Evolutionary conservation across 1,140 invertebrate genomes (phyloP), one percentile per base, ranked within the genome.

Genomic region (Caenorhabditis tropicalis): DNA sequence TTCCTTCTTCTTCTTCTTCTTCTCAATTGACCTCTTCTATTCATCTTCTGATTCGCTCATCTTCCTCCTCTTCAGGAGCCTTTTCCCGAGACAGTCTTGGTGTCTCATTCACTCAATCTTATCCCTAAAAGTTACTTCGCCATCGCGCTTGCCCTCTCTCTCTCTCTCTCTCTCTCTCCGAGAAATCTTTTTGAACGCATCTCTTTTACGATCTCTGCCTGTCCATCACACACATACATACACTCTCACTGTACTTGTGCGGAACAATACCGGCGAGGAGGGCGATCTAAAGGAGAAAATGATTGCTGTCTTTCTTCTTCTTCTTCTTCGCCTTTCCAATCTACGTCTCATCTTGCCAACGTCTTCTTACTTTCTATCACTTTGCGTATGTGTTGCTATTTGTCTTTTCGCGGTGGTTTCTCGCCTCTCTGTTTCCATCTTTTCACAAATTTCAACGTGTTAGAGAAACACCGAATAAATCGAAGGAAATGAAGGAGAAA

Each of bases 391-490:
- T 81, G 46, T 53, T 36, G 5, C 46, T 81, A 51, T 81, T 53
- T 51, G 39, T 79, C 48, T 51, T 81, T 53, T 81, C 46, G 46
- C 46, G 46, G 46, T 81, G 31, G 46, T 80, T 80, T 49, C 79
- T 53, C 27, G 12, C 33, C 39, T 33, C 33, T 39, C 65, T 19
- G 7, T 19, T 51, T 51, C 10, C 48, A n/a, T 16, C n/a, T 33
- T 43, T 24, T 31, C 36, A 9, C 12, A 33, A 74, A 46, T 74
- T 74, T 43, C 65, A 46, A 74, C 36, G 7, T 74, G 65, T n/a
- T n/a, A n/a, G n/a, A n/a, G 58, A 12, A 31, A 39, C 58, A 27
- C 3, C 9, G n/a, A n/a, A n/a, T n/a, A n/a, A n/a, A n/a, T n/a
- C n/a, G n/a, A n/a, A n/a, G n/a, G n/a, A n/a, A n/a, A n/a, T n/a